Evolutionary conservation across 2,113 vertebrate genomes (phyloP), one percentile per base, ranked within the genome.

Genomic region (Pelvicachromis taeniatus): DNA sequence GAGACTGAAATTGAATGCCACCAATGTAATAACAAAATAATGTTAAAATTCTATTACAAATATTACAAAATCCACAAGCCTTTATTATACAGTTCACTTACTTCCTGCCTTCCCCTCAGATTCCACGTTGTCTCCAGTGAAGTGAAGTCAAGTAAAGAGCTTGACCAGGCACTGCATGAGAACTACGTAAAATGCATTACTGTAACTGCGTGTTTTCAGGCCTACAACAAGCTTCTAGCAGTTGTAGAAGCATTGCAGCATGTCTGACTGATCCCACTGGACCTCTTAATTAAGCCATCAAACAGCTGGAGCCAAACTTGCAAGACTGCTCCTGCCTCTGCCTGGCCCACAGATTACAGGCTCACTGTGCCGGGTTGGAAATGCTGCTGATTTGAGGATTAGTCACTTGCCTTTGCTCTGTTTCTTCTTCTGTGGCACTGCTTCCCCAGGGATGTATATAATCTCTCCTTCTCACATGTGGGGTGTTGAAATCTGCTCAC

Each of bases 361-460:
- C 68, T 77, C 17, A 6, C 53, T 59, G 59, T 58, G 10, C 33
- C 58, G 40, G 68, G 78, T 80, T 70, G 58, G n/a, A 77, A 85
- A 82, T 29, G n/a, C 77, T 26, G 59, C 73, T 77, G 70, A 84
- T 78, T 78, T 26, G 42, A 82, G 86, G 89, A 93, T 93, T 88
- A 93, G 81, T 87, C 45, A 52, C 63, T 78, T 82, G 85, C 91
- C 86, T 93, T 93, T 93, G 90, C 59, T 92, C 92, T 81, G 88
- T 81, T 94, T 93, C 87, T 79, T 63, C 17, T 21, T 78, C 78
- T 65, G 38, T 23, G 54, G 61, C 58, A 63, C 54, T 0, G 11
- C 48, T 50, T 63, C 82, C 40, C 4, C 52, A 7, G 88, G 78
- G 84, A 77, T 35, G 35, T n/a, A 26, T 11, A 29, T 9, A 7